Percentiles rank a stretch among this genome's conserved stretches.
These are phyloP conservation scores for Phalacrocorax brasilianus DNA, from an alignment of 2,113 vertebrate species.

Conservation along the genomic window DNA sequence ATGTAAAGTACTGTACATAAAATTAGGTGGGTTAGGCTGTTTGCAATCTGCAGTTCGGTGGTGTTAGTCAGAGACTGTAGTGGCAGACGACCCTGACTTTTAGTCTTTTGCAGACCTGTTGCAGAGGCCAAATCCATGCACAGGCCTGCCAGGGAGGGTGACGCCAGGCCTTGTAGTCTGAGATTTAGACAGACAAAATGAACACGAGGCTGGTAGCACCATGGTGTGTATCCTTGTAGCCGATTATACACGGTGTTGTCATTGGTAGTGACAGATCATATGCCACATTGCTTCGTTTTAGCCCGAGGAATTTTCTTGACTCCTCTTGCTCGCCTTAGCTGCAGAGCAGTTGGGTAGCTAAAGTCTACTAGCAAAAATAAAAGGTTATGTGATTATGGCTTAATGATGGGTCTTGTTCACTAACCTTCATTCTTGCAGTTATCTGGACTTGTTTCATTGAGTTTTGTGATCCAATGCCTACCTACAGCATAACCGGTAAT, in stretches of 20 bases:
- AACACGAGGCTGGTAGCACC: neutral
- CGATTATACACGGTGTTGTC: rapidly evolving
- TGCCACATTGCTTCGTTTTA: neutral
- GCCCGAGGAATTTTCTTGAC: neutral
- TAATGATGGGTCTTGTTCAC: neutral
- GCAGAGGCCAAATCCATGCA: neutral
- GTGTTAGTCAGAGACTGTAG: neutral
- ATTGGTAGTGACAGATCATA: no score
- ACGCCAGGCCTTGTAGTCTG: neutral
- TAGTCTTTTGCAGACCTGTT: neutral
- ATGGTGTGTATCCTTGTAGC: neutral
- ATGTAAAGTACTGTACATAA: neutral
- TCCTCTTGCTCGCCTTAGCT: neutral
- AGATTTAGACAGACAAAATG: neutral
- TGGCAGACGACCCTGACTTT: neutral
- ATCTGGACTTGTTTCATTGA: neutral
- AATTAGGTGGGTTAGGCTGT: neutral
- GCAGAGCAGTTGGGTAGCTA: neutral
- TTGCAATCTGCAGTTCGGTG: neutral
- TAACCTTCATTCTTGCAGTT: neutral
- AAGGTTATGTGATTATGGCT: neutral
- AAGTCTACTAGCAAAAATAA: neutral
- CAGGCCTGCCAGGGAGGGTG: neutral
- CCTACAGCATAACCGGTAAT: neutral
- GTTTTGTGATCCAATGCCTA: neutral